Evolutionary conservation across 2,797 vertebrate species (phyloP).

Genomic region (Poecilia wingei): DNA sequence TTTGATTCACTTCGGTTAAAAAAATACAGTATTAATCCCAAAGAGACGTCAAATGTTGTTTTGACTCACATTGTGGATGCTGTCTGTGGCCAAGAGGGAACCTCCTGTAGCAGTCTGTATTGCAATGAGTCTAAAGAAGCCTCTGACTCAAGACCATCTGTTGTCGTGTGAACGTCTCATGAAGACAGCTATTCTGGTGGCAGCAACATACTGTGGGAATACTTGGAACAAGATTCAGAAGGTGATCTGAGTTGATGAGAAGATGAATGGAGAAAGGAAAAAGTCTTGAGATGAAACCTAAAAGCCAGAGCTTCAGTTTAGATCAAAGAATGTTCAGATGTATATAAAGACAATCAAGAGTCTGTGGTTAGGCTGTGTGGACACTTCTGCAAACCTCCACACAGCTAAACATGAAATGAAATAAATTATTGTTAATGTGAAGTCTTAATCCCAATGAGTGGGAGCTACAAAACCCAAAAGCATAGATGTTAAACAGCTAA

Average conservation of each 20-base stretch:
- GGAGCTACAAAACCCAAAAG: not conserved
- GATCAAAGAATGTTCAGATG: no score
- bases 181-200: not conserved
- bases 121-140: not conserved
- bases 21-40: not conserved
- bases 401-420: not conserved
- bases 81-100: not conserved
- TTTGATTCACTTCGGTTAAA: not conserved
- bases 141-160: not conserved
- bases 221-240: no score
- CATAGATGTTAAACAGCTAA: not conserved
- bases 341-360: not conserved
- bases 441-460: not conserved
- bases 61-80: not conserved
- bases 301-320: no score
- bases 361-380: not conserved
- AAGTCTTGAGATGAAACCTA: not conserved
- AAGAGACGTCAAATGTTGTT: not conserved
- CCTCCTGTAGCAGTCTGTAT: not conserved
- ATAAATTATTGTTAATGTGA: not conserved
- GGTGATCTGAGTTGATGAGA: not conserved
- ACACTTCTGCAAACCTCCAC: not conserved
- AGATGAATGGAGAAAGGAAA: not conserved
- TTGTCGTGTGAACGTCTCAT: not conserved
- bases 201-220: not conserved